Evolutionary conservation across 2,888 invertebrate species (phyloP).

Genomic region (Steinernema carpocapsae): DNA sequence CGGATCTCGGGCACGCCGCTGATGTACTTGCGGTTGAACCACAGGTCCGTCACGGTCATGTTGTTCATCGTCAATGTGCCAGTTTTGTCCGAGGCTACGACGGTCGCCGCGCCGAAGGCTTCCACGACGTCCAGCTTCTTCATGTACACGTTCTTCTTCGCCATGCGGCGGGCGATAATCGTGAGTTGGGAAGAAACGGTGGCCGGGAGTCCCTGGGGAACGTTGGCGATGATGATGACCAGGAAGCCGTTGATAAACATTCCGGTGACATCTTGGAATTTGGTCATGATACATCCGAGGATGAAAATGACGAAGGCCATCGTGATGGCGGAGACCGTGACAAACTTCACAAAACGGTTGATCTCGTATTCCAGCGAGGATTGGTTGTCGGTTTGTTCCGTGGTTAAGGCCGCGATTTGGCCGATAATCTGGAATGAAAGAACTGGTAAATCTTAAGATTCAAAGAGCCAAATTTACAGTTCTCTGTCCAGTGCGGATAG

Average conservation of each 20-base stretch:
- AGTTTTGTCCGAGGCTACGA: slow-evolving; percentile 46
- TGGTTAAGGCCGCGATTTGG: slow-evolving; percentile 53
- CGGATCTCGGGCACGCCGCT: slow-evolving; percentile 22
- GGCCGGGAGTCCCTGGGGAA: slow-evolving; percentile 49
- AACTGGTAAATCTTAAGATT: not conserved
- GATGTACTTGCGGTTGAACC: slow-evolving; percentile 30
- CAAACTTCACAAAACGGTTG: slow-evolving; percentile 56
- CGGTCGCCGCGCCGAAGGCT: slow-evolving; percentile 48
- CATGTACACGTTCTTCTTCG: slow-evolving; percentile 49
- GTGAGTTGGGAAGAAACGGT: slow-evolving; percentile 50
- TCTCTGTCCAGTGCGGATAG: slow-evolving; percentile 40
- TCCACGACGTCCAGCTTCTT: slow-evolving; percentile 50
- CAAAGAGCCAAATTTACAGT: slow-evolving; percentile 33
- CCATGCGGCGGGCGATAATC: slow-evolving; percentile 47
- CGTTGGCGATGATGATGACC: slow-evolving; percentile 45
- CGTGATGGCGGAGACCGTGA: slow-evolving; percentile 55
- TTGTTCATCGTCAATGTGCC: slow-evolving; percentile 39
- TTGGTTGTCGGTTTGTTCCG: slow-evolving; percentile 47
- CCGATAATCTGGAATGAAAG: slow-evolving; percentile 53
- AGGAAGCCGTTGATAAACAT: slow-evolving; percentile 47
- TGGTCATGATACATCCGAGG: slow-evolving; percentile 46
- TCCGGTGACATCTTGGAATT: slow-evolving; percentile 42
- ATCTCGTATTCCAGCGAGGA: slow-evolving; percentile 57
- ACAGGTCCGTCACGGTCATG: slow-evolving; percentile 36
- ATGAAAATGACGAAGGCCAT: slow-evolving; percentile 56